These are phyloP conservation scores for Philaethria dido DNA, from an alignment of 2,888 invertebrate species.

Conservation along the genomic window DNA sequence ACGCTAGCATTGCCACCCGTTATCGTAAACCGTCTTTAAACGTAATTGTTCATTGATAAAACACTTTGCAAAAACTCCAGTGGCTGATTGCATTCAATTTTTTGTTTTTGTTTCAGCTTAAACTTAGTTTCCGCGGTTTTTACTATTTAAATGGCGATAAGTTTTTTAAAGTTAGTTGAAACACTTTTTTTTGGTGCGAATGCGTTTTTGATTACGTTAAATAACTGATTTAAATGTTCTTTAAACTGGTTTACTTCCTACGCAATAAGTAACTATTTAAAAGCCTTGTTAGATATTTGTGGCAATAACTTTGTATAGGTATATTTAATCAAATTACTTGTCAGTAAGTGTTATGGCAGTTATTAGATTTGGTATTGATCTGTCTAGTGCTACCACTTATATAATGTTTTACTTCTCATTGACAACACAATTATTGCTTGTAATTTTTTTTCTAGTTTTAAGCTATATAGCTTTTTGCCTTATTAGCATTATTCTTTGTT, in stretches of 20 bases:
- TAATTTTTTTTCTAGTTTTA: too few relatives aligned
- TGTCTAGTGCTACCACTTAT: too few relatives aligned
- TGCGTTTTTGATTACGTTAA: constrained; percentile 30
- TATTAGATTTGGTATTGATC: not conserved
- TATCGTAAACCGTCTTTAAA: constrained; percentile 31
- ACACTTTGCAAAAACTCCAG: constrained; percentile 32
- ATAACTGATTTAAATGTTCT: constrained; percentile 28
- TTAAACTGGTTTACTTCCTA: constrained; percentile 35
- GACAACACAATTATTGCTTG: too few relatives aligned
- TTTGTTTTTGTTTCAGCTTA: constrained; percentile 15
- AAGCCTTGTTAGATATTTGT: constrained; percentile 18
- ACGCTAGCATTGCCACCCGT: constrained; percentile 32
- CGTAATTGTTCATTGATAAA: constrained; percentile 38
- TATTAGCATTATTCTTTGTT: too few relatives aligned
- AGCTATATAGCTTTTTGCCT: too few relatives aligned
- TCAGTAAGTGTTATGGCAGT: not conserved
- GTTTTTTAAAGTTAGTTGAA: constrained; percentile 9
- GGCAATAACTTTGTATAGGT: constrained; percentile 27
- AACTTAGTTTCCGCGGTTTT: constrained; percentile 29
- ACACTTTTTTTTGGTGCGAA: constrained; percentile 10
- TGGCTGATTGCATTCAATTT: constrained; percentile 30
- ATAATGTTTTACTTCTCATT: too few relatives aligned
- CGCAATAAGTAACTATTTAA: constrained; percentile 25
- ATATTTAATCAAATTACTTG: not conserved
- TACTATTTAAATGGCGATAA: constrained; percentile 20